A percentile compares a stretch with the other conserved stretches of the same genome.
phyloP scores from a whole-genome alignment of 2,888 invertebrate species.

The Balanococcus diminutus region DNA sequence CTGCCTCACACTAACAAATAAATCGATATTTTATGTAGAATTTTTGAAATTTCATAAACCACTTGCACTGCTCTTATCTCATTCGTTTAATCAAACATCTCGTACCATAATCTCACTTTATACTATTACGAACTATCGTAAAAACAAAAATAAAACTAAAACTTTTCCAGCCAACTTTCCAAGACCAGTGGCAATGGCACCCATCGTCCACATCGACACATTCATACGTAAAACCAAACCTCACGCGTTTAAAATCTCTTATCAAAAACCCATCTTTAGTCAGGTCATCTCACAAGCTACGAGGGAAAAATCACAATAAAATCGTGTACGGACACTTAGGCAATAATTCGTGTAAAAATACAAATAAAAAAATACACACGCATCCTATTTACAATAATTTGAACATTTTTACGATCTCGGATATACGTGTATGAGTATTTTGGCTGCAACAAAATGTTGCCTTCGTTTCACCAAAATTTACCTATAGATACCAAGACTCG shows the following conservation, averaged over 20 bases:
- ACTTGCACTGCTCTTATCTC: neutral
- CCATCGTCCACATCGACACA: neutral
- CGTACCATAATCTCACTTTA: neutral
- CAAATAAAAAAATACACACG: neutral
- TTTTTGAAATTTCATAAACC: neutral
- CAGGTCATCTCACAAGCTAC: neutral
- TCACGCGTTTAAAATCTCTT: neutral
- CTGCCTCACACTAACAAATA: too few relatives aligned
- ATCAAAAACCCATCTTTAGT: neutral
- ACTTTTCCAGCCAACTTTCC: neutral
- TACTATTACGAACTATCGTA: neutral
- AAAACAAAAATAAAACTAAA: neutral
- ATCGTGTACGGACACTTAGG: neutral
- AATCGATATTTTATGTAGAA: too few relatives aligned
- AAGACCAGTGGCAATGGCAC: slow-evolving; percentile 1
- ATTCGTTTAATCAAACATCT: neutral
- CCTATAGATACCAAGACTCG: neutral
- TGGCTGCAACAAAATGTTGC: neutral
- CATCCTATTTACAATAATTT: neutral
- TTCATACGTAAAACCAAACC: neutral
- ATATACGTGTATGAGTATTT: neutral
- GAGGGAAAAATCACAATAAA: neutral
- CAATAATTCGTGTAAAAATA: neutral
- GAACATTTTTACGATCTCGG: neutral
- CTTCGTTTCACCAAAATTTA: neutral